Evolutionary conservation across 2,888 invertebrate species (phyloP).

Genomic region (Tachina lurida): DNA sequence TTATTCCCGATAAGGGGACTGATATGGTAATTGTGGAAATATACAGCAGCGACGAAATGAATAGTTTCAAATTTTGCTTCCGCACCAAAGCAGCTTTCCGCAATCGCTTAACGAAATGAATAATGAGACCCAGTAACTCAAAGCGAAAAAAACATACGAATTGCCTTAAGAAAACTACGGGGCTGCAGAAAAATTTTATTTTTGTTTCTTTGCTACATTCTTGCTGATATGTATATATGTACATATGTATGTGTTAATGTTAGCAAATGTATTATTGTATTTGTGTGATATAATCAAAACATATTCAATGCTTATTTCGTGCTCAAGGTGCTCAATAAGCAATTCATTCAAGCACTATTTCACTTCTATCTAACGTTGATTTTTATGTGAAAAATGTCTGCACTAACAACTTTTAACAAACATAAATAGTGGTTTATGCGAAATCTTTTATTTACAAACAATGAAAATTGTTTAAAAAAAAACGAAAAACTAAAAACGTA

Average conservation of each 20-base stretch:
- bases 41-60: no score
- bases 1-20: no score
- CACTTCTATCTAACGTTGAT: conserved; percentile 66
- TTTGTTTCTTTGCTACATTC: not conserved
- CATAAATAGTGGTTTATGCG: conserved; percentile 43
- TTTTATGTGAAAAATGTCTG: conserved; percentile 56
- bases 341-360: conserved; percentile 74
- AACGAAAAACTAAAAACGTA: conserved; percentile 17
- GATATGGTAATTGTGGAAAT: no score
- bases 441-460: conserved; percentile 44
- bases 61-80: no score
- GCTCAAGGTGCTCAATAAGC: conserved; percentile 74
- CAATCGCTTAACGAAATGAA: no score
- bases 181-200: not conserved
- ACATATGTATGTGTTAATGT: no score
- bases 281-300: conserved; percentile 52
- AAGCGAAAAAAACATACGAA: no score
- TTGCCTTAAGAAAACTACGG: not conserved
- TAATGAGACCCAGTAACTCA: no score
- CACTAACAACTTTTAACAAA: conserved; percentile 42
- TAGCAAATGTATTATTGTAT: not conserved
- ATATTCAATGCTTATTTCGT: conserved; percentile 72
- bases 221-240: not conserved
- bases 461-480: conserved; percentile 18
- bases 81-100: no score